Evolutionary conservation across 2,888 invertebrate species (phyloP), one percentile per base, ranked within the genome.

Genomic region (Euphydryas editha): DNA sequence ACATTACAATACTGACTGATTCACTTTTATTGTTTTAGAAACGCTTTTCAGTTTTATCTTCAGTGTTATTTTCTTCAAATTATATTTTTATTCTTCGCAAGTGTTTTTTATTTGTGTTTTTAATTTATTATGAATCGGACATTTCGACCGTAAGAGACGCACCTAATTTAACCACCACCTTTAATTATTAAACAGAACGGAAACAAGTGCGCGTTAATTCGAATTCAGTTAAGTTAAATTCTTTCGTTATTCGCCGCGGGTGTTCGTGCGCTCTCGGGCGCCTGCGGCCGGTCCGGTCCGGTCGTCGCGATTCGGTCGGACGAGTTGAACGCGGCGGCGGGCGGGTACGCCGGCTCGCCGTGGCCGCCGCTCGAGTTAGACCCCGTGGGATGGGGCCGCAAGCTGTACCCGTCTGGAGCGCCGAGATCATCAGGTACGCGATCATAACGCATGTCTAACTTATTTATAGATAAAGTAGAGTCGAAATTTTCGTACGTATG

Each of bases 341-440:
- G 95, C 93, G 95, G 95, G 85, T 95, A 95, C 93, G 94, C 95
- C 94, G 95, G 96, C 90, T 95, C 96, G 88, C 96, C 96, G 91
- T 96, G 96, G 96, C 96, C 96, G 84, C 95, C 95, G 84, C 93
- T 95, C 73, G 95, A 95, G 84, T 93, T 96, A 90, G 96, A 96
- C 93, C 95, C 95, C 84, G 95, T 95, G 87, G 94, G 94, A 90
- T 96, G 96, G 96, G 96, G 96, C 73, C 95, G 96, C 78, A 96
- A 96, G 87, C 93, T 96, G 78, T 96, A 96, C 86, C 96, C 96
- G 78, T 94, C 95, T 78, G 94, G 95, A 76, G 95, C 95, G 76
- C 95, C 95, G 74, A 89, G 95, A 76, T 93, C 94, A 75, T 94
- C 95, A 81, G 93, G 93, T 93, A 83, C 75, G 85, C 5, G 8